These are phyloP conservation scores for Melanchra persicariae DNA, from an alignment of 2,888 invertebrate species.

Conservation along the genomic window DNA sequence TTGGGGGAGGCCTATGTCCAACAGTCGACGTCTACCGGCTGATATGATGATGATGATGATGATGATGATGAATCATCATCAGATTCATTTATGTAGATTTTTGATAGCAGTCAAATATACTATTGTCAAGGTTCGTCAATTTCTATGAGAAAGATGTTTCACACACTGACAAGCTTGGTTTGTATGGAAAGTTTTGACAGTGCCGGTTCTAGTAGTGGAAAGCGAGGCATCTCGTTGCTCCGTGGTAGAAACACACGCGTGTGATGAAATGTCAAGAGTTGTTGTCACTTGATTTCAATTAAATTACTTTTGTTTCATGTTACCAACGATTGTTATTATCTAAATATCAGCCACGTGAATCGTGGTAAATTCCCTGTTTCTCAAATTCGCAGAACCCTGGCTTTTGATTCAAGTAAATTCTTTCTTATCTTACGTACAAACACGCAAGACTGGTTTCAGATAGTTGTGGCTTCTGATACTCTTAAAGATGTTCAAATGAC, in stretches of 20 bases:
- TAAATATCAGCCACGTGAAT: background rate
- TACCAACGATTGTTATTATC: background rate
- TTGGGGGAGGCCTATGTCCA: too few relatives aligned
- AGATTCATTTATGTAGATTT: too few relatives aligned
- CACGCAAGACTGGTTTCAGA: too few relatives aligned
- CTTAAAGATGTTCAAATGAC: too few relatives aligned
- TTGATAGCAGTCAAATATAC: too few relatives aligned
- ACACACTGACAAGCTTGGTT: background rate
- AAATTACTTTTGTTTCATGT: conserved; percentile 14
- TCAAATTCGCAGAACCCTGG: background rate
- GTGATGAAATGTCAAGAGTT: background rate
- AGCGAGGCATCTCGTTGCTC: background rate
- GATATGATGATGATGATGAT: too few relatives aligned
- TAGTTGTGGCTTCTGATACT: too few relatives aligned
- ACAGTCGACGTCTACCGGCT: too few relatives aligned
- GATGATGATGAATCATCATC: too few relatives aligned
- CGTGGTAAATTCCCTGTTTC: background rate
- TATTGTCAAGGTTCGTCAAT: too few relatives aligned
- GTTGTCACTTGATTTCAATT: conserved; percentile 16
- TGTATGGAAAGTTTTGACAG: background rate
- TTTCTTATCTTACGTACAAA: too few relatives aligned
- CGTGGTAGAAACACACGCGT: background rate
- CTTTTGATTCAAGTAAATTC: too few relatives aligned
- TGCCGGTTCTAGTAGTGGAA: background rate
- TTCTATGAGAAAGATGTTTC: background rate